Evolutionary conservation across 2,797 vertebrate genomes (phyloP), one percentile per base, ranked within the genome.

Genomic region (Bradypus variegatus): DNA sequence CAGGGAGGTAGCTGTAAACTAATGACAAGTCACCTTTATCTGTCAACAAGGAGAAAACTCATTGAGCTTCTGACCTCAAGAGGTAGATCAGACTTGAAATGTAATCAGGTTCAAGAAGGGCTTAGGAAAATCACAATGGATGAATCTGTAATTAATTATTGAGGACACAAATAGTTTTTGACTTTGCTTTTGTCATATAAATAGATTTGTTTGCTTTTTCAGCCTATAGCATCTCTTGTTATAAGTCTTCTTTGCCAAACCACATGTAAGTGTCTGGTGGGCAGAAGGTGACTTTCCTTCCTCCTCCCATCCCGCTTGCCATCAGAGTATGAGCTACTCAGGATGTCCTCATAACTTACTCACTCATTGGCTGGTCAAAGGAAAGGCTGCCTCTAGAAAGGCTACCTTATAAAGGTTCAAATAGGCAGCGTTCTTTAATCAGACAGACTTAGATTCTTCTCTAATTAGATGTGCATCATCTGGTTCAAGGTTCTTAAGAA

Each of bases 11-110:
- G 6, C 70, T 62, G 91, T 21, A 55, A 92, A 55, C 38, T 73
- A 65, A 38, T 65, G 85, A 88, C 82, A 92, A 86, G 78, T 89
- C 48, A 31, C 76, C 55, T 89, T 82, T 72, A 36, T 88, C 65
- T 91, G 53, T 65, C 65, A 50, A 12, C 9, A 53, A 75, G 77
- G 53, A 73, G 29, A 53, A 67, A 53, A 72, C n/a, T 87, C 10
- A 15, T 27, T 87, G 79, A 89, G 36, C 53, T 87, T n/a, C 38
- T 86, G 76, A 53, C 79, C 64, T n/a, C 58, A 29, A 41, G 38
- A 87, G 38, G 33, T 75, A 65, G 33, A 81, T 90, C 77, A 73
- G 76, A 78, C 33, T 89, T 16, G 70, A 73, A 53, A 75, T 50
- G n/a, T 36, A 60, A 83, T 84, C 82, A 90, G 58, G 25, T 14